A percentile compares a stretch with the other conserved stretches of the same genome.
These are phyloP conservation scores for Contarinia nasturtii DNA, from an alignment of 1,140 invertebrate genomes.

Conservation along the genomic window DNA sequence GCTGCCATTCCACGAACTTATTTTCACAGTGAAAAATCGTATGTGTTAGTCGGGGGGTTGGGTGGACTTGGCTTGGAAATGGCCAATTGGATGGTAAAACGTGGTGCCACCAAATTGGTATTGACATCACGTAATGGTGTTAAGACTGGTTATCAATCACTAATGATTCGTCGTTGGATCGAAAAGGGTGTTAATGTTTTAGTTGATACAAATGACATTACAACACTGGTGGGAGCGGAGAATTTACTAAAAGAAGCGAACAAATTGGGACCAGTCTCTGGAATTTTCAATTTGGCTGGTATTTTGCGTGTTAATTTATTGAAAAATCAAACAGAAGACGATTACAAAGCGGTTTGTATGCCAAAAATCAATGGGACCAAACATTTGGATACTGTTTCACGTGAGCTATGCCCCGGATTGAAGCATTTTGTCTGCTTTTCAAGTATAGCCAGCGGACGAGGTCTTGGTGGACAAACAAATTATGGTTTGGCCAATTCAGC, in stretches of 20 bases:
- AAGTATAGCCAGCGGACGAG: slow-evolving; percentile 81
- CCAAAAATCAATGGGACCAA: slow-evolving; percentile 74
- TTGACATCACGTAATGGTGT: slow-evolving; percentile 77
- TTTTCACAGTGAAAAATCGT: slow-evolving; percentile 73
- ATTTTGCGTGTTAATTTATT: slow-evolving; percentile 73
- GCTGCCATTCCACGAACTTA: slow-evolving; percentile 64
- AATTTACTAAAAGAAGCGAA: slow-evolving; percentile 47
- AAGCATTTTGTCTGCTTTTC: too few species aligned
- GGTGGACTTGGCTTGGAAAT: slow-evolving; percentile 94
- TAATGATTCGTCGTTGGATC: too few species aligned
- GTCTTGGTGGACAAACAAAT: slow-evolving; percentile 87
- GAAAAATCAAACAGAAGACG: slow-evolving; percentile 65
- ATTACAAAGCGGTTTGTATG: slow-evolving; percentile 52
- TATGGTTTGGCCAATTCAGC: slow-evolving; percentile 90
- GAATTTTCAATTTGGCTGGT: slow-evolving; percentile 86
- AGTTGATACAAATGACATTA: slow-evolving; percentile 47
- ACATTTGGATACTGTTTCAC: slow-evolving; percentile 51
- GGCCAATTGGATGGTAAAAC: slow-evolving; percentile 67
- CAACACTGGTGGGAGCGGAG: slow-evolving; percentile 44
- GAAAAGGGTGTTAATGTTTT: slow-evolving; percentile 49
- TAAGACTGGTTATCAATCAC: slow-evolving; percentile 69
- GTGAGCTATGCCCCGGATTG: slow-evolving; percentile 52
- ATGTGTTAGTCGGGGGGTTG: slow-evolving; percentile 73
- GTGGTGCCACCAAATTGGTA: slow-evolving; percentile 68
- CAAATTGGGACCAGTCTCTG: slow-evolving; percentile 64